phyloP scores from a whole-genome alignment of 2,113 vertebrate species.

The Phaethornis superciliosus region DNA sequence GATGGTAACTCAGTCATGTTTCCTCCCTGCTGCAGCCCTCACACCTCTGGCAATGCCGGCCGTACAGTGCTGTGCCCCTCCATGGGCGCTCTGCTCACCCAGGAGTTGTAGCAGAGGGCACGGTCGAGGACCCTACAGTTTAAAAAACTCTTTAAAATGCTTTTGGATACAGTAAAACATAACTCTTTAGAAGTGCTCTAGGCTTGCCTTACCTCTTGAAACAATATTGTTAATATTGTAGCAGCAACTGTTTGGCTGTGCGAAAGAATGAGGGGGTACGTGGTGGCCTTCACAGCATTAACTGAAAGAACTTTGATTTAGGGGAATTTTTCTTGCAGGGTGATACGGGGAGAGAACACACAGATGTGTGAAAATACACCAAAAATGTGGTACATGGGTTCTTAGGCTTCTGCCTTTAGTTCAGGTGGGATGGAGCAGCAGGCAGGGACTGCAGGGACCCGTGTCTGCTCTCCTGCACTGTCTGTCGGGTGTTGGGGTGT shows the following conservation, averaged over 20 bases:
- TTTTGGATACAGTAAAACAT: neutral
- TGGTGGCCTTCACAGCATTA: neutral
- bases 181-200: neutral
- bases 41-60: rapidly evolving
- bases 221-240: no score
- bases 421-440: neutral
- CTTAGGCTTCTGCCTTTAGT: neutral
- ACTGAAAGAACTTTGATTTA: neutral
- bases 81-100: rapidly evolving
- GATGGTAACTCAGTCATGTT: neutral
- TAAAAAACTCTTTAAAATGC: rapidly evolving
- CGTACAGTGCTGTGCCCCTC: no score
- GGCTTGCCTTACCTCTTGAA: neutral
- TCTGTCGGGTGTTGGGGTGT: neutral
- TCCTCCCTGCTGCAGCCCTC: rapidly evolving
- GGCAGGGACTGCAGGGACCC: rapidly evolving
- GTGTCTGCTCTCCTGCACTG: rapidly evolving
- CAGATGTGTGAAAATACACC: neutral
- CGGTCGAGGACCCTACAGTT: rapidly evolving
- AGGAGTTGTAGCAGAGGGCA: neutral
- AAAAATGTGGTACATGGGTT: rapidly evolving
- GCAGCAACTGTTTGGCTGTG: rapidly evolving
- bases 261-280: neutral
- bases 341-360: neutral
- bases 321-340: neutral